phyloP scores from a whole-genome alignment of 1,140 invertebrate species.

The Aphelinus certus region DNA sequence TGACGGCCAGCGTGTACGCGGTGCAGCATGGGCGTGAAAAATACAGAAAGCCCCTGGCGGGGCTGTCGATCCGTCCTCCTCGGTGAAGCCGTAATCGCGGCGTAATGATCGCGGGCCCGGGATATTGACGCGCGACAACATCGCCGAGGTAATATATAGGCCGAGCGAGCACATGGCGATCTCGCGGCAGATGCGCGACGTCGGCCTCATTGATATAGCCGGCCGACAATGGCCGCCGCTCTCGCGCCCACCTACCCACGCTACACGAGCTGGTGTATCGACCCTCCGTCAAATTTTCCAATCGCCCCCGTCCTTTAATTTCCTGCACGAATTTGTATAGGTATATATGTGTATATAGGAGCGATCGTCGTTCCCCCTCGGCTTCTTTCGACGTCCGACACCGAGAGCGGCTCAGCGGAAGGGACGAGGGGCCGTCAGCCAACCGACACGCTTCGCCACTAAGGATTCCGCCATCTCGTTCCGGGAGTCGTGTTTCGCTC shows the following conservation, averaged over 20 bases:
- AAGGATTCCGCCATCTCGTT: conserved; percentile 54
- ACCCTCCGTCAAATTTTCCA: conserved; percentile 65
- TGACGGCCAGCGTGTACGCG: too few relatives aligned
- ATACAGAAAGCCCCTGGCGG: too few relatives aligned
- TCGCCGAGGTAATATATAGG: conserved; percentile 39
- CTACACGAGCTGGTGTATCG: background rate
- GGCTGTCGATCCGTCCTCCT: conserved; percentile 27
- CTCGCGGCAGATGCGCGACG: conserved; percentile 50
- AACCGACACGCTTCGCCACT: conserved; percentile 52
- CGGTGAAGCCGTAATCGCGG: conserved; percentile 50
- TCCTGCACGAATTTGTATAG: conserved; percentile 47
- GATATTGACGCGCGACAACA: conserved; percentile 48
- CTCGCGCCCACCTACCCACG: conserved; percentile 1
- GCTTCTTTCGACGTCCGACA: too few relatives aligned
- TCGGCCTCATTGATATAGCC: conserved; percentile 58
- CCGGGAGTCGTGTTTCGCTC: conserved; percentile 15
- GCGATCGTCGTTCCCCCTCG: too few relatives aligned
- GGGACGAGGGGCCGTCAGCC: conserved; percentile 55
- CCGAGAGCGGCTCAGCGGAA: conserved; percentile 46
- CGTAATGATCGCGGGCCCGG: conserved; percentile 52
- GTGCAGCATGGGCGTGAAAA: too few relatives aligned
- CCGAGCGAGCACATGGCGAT: conserved; percentile 17
- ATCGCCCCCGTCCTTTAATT: conserved; percentile 60
- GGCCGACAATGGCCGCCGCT: conserved; percentile 7
- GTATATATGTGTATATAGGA: too few relatives aligned